Conservation (phyloP, 2,888 invertebrate species). For the Lasioglossum vierecki region DNA sequence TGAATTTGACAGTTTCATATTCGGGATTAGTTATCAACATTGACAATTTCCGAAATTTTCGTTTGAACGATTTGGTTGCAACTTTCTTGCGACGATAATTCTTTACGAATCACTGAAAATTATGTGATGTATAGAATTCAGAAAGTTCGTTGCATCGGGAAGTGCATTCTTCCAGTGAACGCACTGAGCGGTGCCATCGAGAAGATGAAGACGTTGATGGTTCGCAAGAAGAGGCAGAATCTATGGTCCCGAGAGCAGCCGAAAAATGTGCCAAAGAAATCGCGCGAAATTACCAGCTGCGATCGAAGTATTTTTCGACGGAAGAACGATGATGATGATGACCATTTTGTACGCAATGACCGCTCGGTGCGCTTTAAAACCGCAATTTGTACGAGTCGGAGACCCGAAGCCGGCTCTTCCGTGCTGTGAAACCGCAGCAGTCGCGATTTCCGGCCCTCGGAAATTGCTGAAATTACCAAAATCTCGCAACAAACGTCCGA, state of each 20-base stretch:
- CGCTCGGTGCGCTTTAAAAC: conserved; percentile 43
- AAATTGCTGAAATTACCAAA: conserved; percentile 53
- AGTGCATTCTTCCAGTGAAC: conserved; percentile 3
- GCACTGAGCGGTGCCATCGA: background rate
- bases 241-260: background rate
- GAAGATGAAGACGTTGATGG: conserved; percentile 26
- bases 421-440: conserved; percentile 44
- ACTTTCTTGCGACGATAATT: background rate
- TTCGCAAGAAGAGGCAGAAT: conserved; percentile 4
- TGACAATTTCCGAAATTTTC: background rate
- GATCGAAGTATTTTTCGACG: conserved; percentile 48
- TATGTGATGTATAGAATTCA: background rate
- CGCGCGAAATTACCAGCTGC: conserved; percentile 51
- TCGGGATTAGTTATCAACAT: background rate
- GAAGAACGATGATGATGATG: conserved; percentile 48
- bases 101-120: background rate
- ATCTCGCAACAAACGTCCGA: conserved; percentile 19
- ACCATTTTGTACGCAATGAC: conserved; percentile 43
- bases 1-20: background rate
- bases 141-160: conserved; percentile 4
- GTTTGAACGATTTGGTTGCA: background rate
- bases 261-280: conserved; percentile 49
- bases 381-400: conserved; percentile 49
- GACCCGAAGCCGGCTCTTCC: conserved; percentile 15
- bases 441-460: conserved; percentile 40